Evolutionary conservation across 2,797 vertebrate species (phyloP).

Genomic region (Phalloptychus januarius): DNA sequence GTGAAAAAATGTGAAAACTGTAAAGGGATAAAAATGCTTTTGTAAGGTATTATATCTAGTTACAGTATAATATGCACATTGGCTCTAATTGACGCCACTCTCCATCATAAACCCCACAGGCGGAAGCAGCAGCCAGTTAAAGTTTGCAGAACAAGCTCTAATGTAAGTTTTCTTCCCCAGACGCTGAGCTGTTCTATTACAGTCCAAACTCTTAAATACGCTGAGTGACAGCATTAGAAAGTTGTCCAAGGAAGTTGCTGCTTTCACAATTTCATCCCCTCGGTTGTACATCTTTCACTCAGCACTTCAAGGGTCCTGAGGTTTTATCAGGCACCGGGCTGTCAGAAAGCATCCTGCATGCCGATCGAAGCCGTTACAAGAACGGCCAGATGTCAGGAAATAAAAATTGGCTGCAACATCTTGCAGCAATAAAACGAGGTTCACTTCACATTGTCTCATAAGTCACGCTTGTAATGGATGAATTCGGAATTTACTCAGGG

Average conservation of each 20-base stretch:
- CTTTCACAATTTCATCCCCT: conserved; percentile 13
- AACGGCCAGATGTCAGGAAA: conserved; percentile 25
- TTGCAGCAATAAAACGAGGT: conserved; percentile 17
- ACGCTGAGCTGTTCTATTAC: not conserved
- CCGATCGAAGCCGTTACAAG: conserved; percentile 2
- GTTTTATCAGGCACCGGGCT: conserved; percentile 13
- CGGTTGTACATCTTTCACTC: conserved; percentile 11
- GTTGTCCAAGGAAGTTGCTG: conserved; percentile 1
- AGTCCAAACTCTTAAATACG: not conserved
- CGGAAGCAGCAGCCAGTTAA: not conserved
- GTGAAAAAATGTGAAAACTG: not conserved
- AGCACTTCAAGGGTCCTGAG: conserved; percentile 12
- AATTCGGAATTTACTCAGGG: conserved; percentile 33
- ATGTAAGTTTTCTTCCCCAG: not conserved
- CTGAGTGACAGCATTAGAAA: not conserved
- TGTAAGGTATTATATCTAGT: not conserved
- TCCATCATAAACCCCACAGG: not conserved
- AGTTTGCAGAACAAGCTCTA: conserved; percentile 1
- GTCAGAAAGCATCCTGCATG: conserved; percentile 21
- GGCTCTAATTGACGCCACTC: too few relatives aligned
- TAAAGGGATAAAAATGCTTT: not conserved
- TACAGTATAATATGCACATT: too few relatives aligned
- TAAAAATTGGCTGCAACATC: conserved; percentile 19
- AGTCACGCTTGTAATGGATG: conserved; percentile 40
- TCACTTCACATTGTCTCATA: conserved; percentile 34